Conservation (phyloP, 2,797 vertebrate genomes). For the Hipposideros larvatus region DNA sequence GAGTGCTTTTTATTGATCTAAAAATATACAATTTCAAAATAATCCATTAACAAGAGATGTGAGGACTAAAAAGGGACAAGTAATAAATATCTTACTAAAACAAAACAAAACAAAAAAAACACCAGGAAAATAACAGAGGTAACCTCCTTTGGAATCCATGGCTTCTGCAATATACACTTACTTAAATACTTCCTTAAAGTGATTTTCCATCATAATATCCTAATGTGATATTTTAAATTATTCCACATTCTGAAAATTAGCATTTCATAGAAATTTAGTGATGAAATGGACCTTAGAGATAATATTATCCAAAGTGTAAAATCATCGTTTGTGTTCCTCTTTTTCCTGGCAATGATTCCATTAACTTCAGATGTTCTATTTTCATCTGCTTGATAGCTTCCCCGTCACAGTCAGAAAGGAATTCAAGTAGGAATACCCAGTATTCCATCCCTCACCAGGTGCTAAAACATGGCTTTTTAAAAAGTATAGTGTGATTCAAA, state of each 20-base stretch:
- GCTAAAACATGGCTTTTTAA: not conserved
- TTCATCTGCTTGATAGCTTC: conserved; percentile 19
- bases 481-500: conserved; percentile 25
- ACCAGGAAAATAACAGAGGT: not conserved
- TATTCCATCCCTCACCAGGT: not conserved
- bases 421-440: not conserved
- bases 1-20: not conserved
- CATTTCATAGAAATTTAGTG: conserved; percentile 55
- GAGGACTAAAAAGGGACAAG: not conserved
- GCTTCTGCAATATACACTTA: not conserved
- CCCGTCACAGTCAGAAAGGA: not conserved
- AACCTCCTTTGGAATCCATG: not conserved
- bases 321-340: conserved; percentile 44
- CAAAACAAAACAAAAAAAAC: not conserved
- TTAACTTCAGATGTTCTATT: conserved; percentile 22
- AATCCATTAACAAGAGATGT: not conserved
- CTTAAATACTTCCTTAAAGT: conserved; percentile 12
- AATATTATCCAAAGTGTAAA: conserved; percentile 57
- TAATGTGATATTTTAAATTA: conserved; percentile 48
- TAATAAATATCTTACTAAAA: not conserved
- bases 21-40: conserved; percentile 27
- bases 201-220: not conserved
- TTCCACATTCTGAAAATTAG: conserved; percentile 58
- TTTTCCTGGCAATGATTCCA: conserved; percentile 46
- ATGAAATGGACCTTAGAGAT: conserved; percentile 45